Evolutionary conservation across 1,140 invertebrate genomes (phyloP).

Genomic region (Drosophila busckii): DNA sequence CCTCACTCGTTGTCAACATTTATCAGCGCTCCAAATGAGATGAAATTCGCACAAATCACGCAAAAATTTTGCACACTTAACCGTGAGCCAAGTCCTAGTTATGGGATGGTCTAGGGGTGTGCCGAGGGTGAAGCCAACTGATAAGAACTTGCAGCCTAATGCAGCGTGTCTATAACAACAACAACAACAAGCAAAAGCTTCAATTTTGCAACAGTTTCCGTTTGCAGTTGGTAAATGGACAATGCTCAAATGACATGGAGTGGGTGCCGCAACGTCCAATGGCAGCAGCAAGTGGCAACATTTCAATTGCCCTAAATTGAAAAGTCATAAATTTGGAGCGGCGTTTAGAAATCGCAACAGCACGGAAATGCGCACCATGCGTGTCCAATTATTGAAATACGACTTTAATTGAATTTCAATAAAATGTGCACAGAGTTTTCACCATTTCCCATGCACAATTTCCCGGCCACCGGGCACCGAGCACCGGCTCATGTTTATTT

Average conservation of each 20-base stretch:
- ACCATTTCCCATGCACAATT: slow-evolving; percentile 16
- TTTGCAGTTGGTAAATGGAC: slow-evolving; percentile 40
- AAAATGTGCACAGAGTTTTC: slow-evolving; percentile 62
- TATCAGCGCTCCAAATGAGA: slow-evolving; percentile 45
- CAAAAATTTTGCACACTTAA: slow-evolving; percentile 71
- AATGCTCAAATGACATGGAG: slow-evolving; percentile 9
- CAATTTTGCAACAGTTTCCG: slow-evolving; percentile 66
- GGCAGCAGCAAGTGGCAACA: slow-evolving; percentile 56
- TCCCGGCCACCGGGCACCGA: slow-evolving; percentile 1
- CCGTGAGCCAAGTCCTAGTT: slow-evolving; percentile 40
- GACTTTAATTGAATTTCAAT: slow-evolving; percentile 77
- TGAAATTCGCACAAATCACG: slow-evolving; percentile 73
- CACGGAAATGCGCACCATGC: slow-evolving; percentile 74
- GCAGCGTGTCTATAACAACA: slow-evolving; percentile 41
- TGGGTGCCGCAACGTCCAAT: slow-evolving; percentile 8
- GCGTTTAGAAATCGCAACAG: slow-evolving; percentile 53
- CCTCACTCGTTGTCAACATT: slow-evolving; percentile 20
- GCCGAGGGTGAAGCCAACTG: slow-evolving; percentile 46
- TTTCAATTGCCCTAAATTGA: slow-evolving; percentile 66
- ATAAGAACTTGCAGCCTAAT: slow-evolving; percentile 73
- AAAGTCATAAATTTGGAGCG: slow-evolving; percentile 67
- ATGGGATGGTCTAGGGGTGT: slow-evolving; percentile 4
- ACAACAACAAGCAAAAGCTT: slow-evolving; percentile 10
- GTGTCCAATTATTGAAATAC: slow-evolving; percentile 77
- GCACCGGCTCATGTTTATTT: slow-evolving; percentile 67